Conservation (phyloP, 2,888 invertebrate genomes). For the Xanthia icteritia region DNA sequence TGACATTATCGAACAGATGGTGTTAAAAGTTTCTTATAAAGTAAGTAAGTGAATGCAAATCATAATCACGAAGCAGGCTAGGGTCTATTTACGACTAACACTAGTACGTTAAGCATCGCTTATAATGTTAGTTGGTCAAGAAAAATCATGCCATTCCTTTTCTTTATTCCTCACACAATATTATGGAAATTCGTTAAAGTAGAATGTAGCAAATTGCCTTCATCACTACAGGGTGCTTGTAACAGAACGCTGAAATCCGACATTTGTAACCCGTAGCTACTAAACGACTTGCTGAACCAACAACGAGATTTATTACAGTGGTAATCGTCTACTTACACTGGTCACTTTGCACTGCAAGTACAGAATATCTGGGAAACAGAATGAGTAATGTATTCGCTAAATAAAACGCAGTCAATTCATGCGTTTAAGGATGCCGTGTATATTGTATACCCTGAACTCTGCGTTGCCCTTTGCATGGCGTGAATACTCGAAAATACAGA, state of each 20-base stretch:
- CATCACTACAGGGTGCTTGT: constrained; percentile 33
- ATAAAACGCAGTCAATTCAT: constrained; percentile 24
- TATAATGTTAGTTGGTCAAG: too few species aligned
- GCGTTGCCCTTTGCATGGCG: constrained; percentile 4
- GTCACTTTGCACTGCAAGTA: constrained; percentile 40
- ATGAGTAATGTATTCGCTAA: constrained; percentile 49
- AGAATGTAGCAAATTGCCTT: constrained; percentile 34
- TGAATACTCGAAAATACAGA: not conserved
- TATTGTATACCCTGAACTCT: not conserved
- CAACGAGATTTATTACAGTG: constrained; percentile 49
- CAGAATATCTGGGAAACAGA: constrained; percentile 32
- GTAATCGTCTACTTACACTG: constrained; percentile 54
- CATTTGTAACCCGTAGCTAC: constrained; percentile 62
- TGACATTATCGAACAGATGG: too few species aligned
- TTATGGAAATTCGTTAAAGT: constrained; percentile 33
- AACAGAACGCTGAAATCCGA: constrained; percentile 24
- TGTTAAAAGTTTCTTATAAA: too few species aligned
- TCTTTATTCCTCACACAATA: not conserved
- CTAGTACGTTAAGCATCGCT: not conserved
- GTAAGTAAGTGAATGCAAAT: not conserved
- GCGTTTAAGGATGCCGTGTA: constrained; percentile 23
- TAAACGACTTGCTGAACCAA: constrained; percentile 57
- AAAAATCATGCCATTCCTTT: not conserved
- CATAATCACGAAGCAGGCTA: not conserved
- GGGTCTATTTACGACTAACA: not conserved